These are phyloP conservation scores for Syritta pipiens DNA, from an alignment of 2,888 invertebrate species.

Conservation along the genomic window DNA sequence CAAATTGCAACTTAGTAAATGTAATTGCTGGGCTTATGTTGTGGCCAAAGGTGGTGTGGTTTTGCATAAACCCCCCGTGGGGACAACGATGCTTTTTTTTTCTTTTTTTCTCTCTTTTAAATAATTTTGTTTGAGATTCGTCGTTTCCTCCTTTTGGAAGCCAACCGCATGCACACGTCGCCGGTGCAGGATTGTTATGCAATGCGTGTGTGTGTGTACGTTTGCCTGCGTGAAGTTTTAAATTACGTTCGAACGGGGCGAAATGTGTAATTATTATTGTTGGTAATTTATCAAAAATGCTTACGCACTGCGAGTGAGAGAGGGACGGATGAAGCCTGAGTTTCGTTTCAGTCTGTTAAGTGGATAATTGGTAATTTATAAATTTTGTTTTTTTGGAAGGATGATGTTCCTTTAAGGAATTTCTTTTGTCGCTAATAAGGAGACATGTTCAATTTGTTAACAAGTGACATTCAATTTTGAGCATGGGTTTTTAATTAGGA, in stretches of 20 bases:
- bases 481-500: conserved; percentile 49
- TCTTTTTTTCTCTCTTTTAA: neutral
- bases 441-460: conserved; percentile 54
- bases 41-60: conserved; percentile 25
- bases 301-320: conserved; percentile 3
- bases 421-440: conserved; percentile 20
- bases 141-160: conserved; percentile 26
- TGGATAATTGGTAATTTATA: conserved; percentile 67
- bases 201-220: too few species aligned
- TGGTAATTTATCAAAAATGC: conserved; percentile 58
- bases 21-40: conserved; percentile 52
- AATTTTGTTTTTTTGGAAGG: conserved; percentile 37
- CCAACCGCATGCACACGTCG: conserved; percentile 1
- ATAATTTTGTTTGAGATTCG: conserved; percentile 36
- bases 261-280: conserved; percentile 68
- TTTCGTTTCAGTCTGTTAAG: conserved; percentile 32
- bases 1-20: conserved; percentile 37
- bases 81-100: conserved; percentile 38
- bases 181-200: conserved; percentile 50
- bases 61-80: conserved; percentile 53
- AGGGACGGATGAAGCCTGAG: conserved; percentile 5
- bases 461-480: conserved; percentile 54
- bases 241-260: conserved; percentile 64
- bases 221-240: conserved; percentile 62
- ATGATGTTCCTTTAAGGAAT: conserved; percentile 12